Base-by-base conservation (phyloP, 2,797 vertebrate species). In the Chaenodraco wilsoni region DNA sequence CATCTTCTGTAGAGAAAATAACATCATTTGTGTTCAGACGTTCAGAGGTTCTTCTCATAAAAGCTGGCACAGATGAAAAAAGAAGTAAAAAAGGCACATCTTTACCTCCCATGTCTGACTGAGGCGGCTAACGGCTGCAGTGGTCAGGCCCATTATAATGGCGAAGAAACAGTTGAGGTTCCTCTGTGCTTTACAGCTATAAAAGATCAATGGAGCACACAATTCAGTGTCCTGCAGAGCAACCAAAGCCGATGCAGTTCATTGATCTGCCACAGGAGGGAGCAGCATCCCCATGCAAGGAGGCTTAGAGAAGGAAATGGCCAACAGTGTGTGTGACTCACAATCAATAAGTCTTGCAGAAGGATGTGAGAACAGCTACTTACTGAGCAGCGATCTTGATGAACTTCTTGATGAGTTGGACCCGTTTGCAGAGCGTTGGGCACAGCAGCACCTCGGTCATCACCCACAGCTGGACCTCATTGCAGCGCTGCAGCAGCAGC, bases 361-460 rank as follows among this genome's bases (percentile, higher is more conserved):
- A 1, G 6, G 2, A 23, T 13, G 23, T n/a, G 27, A 65, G 37
- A 2, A 19, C 70, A 60, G 45, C 51, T 72, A 96, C 97, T 96
- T 84, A 99, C 98, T 99, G 98, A 33, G 97, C 95, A 10, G 97
- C 97, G 3, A 98, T 97, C 93, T 99, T 99, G 94, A 99, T 97
- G 94, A 98, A 99, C 87, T 99, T 99, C 89, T 99, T 99, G 88
- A 99, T 94, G 51, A 99, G 96, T 72, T 99, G 97, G n/a, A 99
- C 97, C 3, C 98, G 94, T 88, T 98, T 98, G 91, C 96, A 96
- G 80, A 97, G 96, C 4, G 93, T 94, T 15, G 93, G 87, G 73
- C 98, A 99, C 58, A 99, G 95, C 50, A 99, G 94, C 69, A 99
- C 96, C 90, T 99, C 97, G 0, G 97, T 99, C 94, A 97, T 97